Evolutionary conservation across 2,888 invertebrate species (phyloP).

Genomic region (Machimus rusticus): DNA sequence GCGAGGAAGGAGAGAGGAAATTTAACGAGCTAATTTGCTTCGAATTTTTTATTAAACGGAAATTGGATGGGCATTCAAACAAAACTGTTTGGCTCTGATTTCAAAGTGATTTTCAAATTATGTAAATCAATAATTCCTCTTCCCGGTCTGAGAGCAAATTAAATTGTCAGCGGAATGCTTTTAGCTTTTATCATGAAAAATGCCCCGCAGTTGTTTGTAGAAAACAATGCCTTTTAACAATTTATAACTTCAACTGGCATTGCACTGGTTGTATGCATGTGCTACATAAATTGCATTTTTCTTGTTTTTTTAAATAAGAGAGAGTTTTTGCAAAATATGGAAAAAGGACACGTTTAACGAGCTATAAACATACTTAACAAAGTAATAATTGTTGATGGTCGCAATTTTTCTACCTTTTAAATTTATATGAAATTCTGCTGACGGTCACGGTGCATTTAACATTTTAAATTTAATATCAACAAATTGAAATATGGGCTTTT

Average conservation of each 20-base stretch:
- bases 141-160: not conserved
- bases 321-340: not conserved
- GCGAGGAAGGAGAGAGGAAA: not conserved
- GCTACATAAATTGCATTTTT: not conserved
- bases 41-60: not conserved
- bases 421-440: not conserved
- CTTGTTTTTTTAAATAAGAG: too few relatives aligned
- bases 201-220: not conserved
- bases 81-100: not conserved
- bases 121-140: not conserved
- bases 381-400: not conserved
- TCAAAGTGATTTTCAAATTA: not conserved
- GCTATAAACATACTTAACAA: not conserved
- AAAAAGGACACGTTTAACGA: not conserved
- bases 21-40: not conserved
- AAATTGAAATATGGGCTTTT: not conserved
- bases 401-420: not conserved
- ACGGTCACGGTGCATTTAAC: too few relatives aligned
- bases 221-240: not conserved
- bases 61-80: not conserved
- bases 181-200: not conserved
- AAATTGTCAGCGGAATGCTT: not conserved
- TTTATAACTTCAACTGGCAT: not conserved
- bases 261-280: not conserved
- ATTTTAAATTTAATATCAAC: too few relatives aligned